A percentile compares a stretch with the other conserved stretches of the same genome.
Conservation (phyloP, 2,888 invertebrate species). For the Hydrotaea cyrtoneurina region DNA sequence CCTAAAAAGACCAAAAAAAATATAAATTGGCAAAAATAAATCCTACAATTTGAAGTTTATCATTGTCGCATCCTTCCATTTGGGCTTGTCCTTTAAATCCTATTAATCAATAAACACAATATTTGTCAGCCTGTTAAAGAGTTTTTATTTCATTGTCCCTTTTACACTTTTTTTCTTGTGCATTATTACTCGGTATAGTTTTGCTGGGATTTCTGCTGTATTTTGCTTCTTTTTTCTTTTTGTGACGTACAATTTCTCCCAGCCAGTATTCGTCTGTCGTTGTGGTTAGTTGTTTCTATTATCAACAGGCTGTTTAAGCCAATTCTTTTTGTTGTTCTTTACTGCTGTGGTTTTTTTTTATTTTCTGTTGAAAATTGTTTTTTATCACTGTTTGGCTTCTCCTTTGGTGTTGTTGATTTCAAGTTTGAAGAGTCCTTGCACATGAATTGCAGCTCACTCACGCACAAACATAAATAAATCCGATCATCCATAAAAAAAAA, state of each 20-base stretch:
- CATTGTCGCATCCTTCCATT: neutral
- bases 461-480: neutral
- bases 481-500: neutral
- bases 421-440: neutral
- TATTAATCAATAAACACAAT: conserved; percentile 2
- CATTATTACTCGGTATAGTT: neutral
- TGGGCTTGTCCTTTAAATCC: neutral
- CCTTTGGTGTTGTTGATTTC: neutral
- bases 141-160: neutral
- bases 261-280: neutral
- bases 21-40: too few relatives aligned
- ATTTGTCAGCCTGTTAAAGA: conserved; percentile 10
- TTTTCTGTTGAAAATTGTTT: neutral
- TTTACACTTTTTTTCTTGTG: neutral
- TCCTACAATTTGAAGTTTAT: too few relatives aligned
- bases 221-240: neutral
- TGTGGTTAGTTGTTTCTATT: neutral
- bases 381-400: neutral
- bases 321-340: neutral
- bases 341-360: neutral
- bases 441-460: neutral
- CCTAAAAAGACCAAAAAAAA: too few relatives aligned
- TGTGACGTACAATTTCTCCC: neutral
- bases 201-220: neutral
- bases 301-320: conserved; percentile 5